phyloP scores from a whole-genome alignment of 2,797 vertebrate species.

The Acanthurus tractus region DNA sequence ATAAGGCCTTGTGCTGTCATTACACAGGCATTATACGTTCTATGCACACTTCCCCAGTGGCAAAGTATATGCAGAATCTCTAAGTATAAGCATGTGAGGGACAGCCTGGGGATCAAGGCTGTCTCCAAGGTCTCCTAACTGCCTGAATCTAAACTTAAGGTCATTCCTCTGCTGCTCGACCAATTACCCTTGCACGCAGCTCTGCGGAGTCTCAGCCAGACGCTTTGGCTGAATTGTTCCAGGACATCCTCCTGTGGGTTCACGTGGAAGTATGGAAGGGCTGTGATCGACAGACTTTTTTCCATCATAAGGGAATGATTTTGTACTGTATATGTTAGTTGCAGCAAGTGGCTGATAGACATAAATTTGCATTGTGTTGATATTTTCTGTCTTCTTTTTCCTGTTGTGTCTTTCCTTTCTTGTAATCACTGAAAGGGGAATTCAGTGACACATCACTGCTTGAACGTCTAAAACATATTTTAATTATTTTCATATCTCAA shows the following conservation, averaged over 20 bases:
- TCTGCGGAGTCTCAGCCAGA: conserved; percentile 78
- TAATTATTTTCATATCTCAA: conserved; percentile 73
- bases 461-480: conserved; percentile 48
- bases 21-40: conserved; percentile 44
- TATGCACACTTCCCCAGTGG: conserved; percentile 34
- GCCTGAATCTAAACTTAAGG: conserved; percentile 82
- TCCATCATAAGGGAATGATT: conserved; percentile 63
- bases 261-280: conserved; percentile 72
- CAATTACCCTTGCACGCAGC: conserved; percentile 77
- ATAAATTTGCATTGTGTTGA: conserved; percentile 34
- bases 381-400: conserved; percentile 26
- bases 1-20: conserved; percentile 45
- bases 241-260: conserved; percentile 83
- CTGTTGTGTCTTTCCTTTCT: conserved; percentile 1
- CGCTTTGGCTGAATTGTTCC: conserved; percentile 74
- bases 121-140: conserved; percentile 81
- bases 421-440: conserved; percentile 25
- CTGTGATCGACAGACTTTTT: conserved; percentile 74
- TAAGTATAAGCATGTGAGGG: conserved; percentile 67
- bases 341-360: conserved; percentile 54
- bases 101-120: conserved; percentile 70
- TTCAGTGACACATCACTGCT: conserved; percentile 35
- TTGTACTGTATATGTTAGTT: conserved; percentile 54
- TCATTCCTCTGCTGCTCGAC: conserved; percentile 81
- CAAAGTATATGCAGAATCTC: conserved; percentile 54